Evolutionary conservation across 1,140 invertebrate genomes (phyloP), one percentile per base, ranked within the genome.

Genomic region (Lordiphosa mommai): DNA sequence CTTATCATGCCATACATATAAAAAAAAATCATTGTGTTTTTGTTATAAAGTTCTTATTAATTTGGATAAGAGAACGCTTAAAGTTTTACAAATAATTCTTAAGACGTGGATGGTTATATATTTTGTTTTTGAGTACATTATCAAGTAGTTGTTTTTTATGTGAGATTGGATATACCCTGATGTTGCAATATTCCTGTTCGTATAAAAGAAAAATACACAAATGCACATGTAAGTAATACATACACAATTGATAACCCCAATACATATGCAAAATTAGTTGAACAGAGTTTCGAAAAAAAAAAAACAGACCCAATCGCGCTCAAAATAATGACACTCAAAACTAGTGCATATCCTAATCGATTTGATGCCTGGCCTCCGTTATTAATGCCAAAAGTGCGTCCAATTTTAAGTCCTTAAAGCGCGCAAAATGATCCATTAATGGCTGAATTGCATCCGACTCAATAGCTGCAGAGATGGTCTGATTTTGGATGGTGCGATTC

Each of bases 381-480:
- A 89, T 67, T 27, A 89, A 65, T 34, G 87, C 84, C 49, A 89
- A 51, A 14, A 89, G 67, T n/a, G 85, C 79, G 59, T 89, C 88
- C 10, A 88, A 53, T 51, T 89, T 87, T 16, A 89, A 58, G 55
- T 88, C 74, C 58, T 88, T 72, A 37, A 89, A 89, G 47, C 86
- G 82, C 27, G 85, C 86, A 57, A 88, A 87, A 58, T 89, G 88
- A 61, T 86, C 52, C 67, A 88, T 84, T 43, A 89, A 60, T 17
- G 86, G 86, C 52, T 88, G 74, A 52, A 89, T 88, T n/a, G 82
- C 79, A 63, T 88, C 82, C 1, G 86, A 88, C 37, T 89, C 87
- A 41, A 88, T 88, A 20, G 82, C 85, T 16, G 84, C 88, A 10
- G 74, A 86, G 40, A 88, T 86, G 46, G 86, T 88, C 38, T 89